Conservation (phyloP, 2,888 invertebrate genomes). For the Philereme vetulata region DNA sequence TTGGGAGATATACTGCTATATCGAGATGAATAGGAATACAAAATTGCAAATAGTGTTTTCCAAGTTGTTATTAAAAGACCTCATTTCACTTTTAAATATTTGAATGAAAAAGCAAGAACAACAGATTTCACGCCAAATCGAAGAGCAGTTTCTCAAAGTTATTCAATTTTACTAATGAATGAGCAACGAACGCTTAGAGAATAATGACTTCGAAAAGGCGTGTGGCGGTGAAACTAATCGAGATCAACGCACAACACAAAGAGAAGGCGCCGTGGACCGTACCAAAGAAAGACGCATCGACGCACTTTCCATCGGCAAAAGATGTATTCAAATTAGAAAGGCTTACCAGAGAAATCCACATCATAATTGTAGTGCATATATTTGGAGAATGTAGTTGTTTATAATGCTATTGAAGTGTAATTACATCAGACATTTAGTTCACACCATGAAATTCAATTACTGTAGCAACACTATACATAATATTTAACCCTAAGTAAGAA, state of each 20-base stretch:
- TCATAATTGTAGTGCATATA: slow-evolving; percentile 39
- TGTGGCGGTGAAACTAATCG: slow-evolving; percentile 66
- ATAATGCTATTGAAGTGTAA: slow-evolving; percentile 4
- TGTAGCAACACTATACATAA: slow-evolving; percentile 34
- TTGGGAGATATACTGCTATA: slow-evolving; percentile 2
- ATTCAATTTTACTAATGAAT: slow-evolving; percentile 29
- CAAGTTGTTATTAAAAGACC: neutral
- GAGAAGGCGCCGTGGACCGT: slow-evolving; percentile 60
- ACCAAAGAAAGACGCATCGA: slow-evolving; percentile 56
- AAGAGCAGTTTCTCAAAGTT: slow-evolving; percentile 22
- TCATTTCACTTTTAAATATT: neutral
- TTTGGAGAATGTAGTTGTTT: slow-evolving; percentile 4
- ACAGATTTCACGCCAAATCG: neutral
- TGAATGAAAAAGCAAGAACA: no score
- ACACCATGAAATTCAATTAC: slow-evolving; percentile 39
- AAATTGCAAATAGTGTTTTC: neutral
- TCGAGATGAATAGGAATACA: neutral
- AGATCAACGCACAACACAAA: slow-evolving; percentile 68
- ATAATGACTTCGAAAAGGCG: slow-evolving; percentile 42
- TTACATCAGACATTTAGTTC: slow-evolving; percentile 17
- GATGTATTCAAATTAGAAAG: slow-evolving; percentile 58
- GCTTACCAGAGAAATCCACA: slow-evolving; percentile 50
- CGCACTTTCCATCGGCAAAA: slow-evolving; percentile 65
- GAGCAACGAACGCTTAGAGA: slow-evolving; percentile 27
- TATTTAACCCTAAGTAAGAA: slow-evolving; percentile 19